Evolutionary conservation across 2,888 invertebrate genomes (phyloP), one percentile per base, ranked within the genome.

Genomic region (Cylindroiulus punctatus): DNA sequence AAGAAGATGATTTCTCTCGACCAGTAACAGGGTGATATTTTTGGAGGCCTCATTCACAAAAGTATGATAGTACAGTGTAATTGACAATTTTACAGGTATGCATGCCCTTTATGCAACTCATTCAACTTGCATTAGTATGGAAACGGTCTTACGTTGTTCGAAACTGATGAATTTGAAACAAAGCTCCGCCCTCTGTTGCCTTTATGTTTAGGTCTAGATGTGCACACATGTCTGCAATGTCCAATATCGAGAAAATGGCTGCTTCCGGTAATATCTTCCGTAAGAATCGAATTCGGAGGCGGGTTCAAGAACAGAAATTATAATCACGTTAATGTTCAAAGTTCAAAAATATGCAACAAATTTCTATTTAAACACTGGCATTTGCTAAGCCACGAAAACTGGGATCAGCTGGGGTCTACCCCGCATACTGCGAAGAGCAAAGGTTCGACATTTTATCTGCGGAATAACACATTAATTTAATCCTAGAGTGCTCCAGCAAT

Each of bases 191-290:
- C 83, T 83, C 83, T 83, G 40, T 14, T 83, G 83, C 19, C 83
- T n/a, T 36, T 83, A 44, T 44, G 65, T 65, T 65, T 65, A 12
- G 65, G 65, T 26, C 65, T 65, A 5, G 82, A 36, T 82, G 36
- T 14, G 47, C 84, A 84, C 8, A 47, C 17, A 8, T 47, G 44
- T 4, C 52, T 40, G 47, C 84, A 84, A 47, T 47, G 84, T 44
- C 84, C 84, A 52, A 84, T 4, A 47, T 84, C 84, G 42, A 84
- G 42, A 52, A 47, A 84, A 44, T 84, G 84, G 30, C 47, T 44
- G 22, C 44, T 84, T 42, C 84, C 84, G 22, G 84, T 84, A 12
- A 84, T 32, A 52, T 84, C 84, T 84, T 19, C n/a, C 1, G 22
- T 30, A 8, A 84, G 42, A 7, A 32, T 19, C 19, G 26, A 84